A percentile compares a stretch with the other conserved stretches of the same genome.
phyloP scores from a whole-genome alignment of 1,140 invertebrate genomes.

The Ceratina calcarata region DNA sequence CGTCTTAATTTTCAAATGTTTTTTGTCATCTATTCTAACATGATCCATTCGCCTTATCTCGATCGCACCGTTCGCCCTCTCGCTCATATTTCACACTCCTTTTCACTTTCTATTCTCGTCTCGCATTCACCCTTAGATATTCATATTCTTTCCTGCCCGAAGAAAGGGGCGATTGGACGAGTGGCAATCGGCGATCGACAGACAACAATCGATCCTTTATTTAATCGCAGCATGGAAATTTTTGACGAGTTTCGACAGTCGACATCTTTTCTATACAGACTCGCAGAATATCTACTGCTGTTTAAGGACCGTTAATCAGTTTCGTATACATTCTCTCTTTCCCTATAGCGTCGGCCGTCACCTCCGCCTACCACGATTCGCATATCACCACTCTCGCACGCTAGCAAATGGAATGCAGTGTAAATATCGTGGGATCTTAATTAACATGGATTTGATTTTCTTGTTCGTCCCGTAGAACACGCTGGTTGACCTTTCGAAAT shows the following conservation, averaged over 20 bases:
- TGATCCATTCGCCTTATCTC: too few relatives aligned
- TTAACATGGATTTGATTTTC: slow-evolving; percentile 6
- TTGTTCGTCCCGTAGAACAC: background rate
- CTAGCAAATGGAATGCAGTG: slow-evolving; percentile 5
- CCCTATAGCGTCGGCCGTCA: background rate
- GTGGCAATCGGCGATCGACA: background rate
- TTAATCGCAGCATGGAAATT: background rate
- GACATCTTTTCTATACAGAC: too few relatives aligned
- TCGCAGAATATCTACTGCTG: background rate
- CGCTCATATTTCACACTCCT: background rate
- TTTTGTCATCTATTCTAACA: slow-evolving; percentile 15
- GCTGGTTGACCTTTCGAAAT: slow-evolving; percentile 9
- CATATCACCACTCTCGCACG: slow-evolving; percentile 13
- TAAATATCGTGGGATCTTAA: slow-evolving; percentile 12
- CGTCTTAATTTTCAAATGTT: slow-evolving; percentile 39
- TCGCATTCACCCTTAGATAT: background rate
- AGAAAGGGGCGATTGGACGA: background rate
- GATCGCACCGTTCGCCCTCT: background rate
- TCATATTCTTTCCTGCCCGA: background rate
- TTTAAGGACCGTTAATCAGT: background rate
- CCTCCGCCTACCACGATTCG: background rate
- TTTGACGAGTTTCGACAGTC: background rate
- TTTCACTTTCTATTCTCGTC: background rate
- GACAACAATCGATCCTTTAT: slow-evolving; percentile 5
- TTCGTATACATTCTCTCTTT: background rate